Evolutionary conservation across 2,888 invertebrate genomes (phyloP).

Genomic region (Serrognathus titanus): DNA sequence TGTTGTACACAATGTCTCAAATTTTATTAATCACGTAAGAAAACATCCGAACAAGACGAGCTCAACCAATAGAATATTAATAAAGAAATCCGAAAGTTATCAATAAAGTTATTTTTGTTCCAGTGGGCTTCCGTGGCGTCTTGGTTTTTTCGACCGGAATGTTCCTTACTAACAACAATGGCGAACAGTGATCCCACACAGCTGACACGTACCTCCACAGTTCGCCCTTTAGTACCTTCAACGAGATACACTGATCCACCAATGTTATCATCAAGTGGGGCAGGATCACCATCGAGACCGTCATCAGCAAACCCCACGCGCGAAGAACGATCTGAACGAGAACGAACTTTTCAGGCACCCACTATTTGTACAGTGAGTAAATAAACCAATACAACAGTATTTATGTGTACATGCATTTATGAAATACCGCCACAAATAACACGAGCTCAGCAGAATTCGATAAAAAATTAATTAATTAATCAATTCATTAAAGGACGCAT

Average conservation of each 20-base stretch:
- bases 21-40: too few relatives aligned
- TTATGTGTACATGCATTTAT: too few relatives aligned
- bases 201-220: conserved; percentile 25
- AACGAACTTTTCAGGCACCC: conserved; percentile 42
- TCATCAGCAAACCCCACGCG: conserved; percentile 15
- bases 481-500: too few relatives aligned
- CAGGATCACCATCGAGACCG: conserved; percentile 11
- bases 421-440: too few relatives aligned
- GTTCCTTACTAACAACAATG: conserved; percentile 38
- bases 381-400: background rate
- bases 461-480: too few relatives aligned
- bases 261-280: conserved; percentile 3
- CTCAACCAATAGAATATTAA: too few relatives aligned
- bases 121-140: conserved; percentile 53
- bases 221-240: conserved; percentile 20
- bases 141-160: conserved; percentile 50
- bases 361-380: conserved; percentile 49
- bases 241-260: conserved; percentile 19
- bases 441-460: too few relatives aligned
- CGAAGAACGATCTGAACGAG: conserved; percentile 30
- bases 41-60: too few relatives aligned
- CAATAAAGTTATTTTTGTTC: too few relatives aligned
- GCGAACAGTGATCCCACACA: conserved; percentile 30
- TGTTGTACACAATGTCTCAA: too few relatives aligned
- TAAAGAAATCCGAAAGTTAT: too few relatives aligned